Evolutionary conservation across 2,113 vertebrate species (phyloP).

Genomic region (Nothobranchius kuhntae): DNA sequence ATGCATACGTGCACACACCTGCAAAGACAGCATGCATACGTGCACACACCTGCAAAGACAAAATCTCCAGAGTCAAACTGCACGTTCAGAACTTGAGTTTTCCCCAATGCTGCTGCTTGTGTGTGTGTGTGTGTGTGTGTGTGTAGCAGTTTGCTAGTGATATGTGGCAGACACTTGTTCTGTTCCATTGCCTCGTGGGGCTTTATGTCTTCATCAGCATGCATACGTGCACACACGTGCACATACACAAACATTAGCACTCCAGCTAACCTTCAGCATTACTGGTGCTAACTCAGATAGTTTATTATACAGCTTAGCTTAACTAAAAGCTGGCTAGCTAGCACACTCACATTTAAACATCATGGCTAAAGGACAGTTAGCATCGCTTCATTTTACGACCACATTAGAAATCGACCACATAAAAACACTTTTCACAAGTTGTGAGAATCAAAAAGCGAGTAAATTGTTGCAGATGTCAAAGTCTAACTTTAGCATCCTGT

Average conservation of each 20-base stretch:
- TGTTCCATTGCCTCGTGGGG: constrained; percentile 29
- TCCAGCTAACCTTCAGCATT: neutral
- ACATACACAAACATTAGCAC: constrained; percentile 6
- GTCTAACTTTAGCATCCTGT: too few species aligned
- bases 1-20: too few species aligned
- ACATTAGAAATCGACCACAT: too few species aligned
- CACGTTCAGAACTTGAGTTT: constrained; percentile 46
- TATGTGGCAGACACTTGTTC: constrained; percentile 23
- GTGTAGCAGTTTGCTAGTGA: constrained; percentile 10
- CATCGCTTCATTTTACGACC: neutral
- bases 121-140: neutral
- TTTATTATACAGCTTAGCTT: neutral
- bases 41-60: constrained; percentile 1
- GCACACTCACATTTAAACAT: neutral
- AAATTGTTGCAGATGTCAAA: too few species aligned
- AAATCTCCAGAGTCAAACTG: constrained; percentile 34
- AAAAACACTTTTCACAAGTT: too few species aligned
- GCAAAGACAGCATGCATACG: too few species aligned
- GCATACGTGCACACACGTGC: neutral
- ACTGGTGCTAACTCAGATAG: neutral
- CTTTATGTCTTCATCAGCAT: constrained; percentile 8
- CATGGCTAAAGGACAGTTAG: neutral
- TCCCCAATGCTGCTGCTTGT: constrained; percentile 20
- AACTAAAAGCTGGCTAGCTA: neutral
- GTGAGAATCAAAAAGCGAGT: too few species aligned